Base-by-base conservation (phyloP, 1,140 invertebrate species). In the Heliconius hewitsoni region DNA sequence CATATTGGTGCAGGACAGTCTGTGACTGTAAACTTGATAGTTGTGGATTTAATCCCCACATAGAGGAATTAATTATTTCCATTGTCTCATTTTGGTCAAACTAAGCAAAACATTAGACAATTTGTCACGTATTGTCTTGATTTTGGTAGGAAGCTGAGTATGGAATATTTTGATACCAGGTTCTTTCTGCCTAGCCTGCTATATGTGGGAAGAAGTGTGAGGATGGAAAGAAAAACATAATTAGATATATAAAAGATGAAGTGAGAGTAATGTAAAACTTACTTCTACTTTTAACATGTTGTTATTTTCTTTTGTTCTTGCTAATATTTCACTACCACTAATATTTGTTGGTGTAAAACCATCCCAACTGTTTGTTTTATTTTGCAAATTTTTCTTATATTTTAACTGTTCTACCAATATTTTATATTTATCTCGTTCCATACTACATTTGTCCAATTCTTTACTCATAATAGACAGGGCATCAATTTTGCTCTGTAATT, bases 401-500 rank as follows among this genome's bases (percentile, higher is more conserved):
- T 97, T 95, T 30, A 97, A 92, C 81, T 98, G 97, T 89, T 98
- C 97, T 4, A 97, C 97, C 95, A 98, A 96, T 30, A 97, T 88
- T 91, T 97, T 97, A 85, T 97, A 98, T 87, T 97, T 96, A 91
- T 98, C 97, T 71, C 97, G 92, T 87, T 98, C 97, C 79, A 95
- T 96, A 80, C 96, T 96, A 89, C 97, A 97, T 93, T 97, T 96
- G 81, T 98, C 96, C 71, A 98, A 91, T 87, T 98, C 97, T 86
- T 97, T 96, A 78, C 96, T 97, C 85, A 98, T 93, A 75, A 98
- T 97, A 5, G 96, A 91, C 60, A 98, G 85, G 6, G 97, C 97
- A 92, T 98, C 97, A 60, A 96, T 95, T 93, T 98, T 98, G 86
- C 97, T 97, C 86, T 97, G 96, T 52, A 98, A 90, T 90, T 98